These are phyloP conservation scores for Euplexia lucipara DNA, from an alignment of 2,888 invertebrate genomes.

Conservation along the genomic window DNA sequence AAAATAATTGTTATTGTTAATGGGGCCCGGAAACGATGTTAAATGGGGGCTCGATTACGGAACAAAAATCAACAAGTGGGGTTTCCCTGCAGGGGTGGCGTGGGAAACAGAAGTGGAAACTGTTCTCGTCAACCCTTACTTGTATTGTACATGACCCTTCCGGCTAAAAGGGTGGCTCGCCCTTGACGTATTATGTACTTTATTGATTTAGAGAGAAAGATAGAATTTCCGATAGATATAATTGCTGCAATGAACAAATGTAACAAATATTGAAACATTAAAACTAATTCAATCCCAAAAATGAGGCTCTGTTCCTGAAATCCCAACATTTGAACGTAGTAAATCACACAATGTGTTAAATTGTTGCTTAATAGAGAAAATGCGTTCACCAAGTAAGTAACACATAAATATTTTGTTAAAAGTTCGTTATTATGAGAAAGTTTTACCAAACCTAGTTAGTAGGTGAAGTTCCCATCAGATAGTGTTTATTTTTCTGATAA, in stretches of 20 bases:
- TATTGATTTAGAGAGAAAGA: constrained; percentile 58
- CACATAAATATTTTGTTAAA: constrained; percentile 47
- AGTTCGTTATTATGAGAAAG: constrained; percentile 49
- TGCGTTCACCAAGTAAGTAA: constrained; percentile 1
- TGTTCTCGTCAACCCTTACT: constrained; percentile 84
- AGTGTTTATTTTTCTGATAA: constrained; percentile 62
- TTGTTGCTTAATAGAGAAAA: background rate
- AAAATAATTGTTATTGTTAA: constrained; percentile 73
- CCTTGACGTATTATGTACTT: constrained; percentile 38
- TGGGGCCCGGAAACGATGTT: constrained; percentile 82
- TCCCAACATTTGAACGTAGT: background rate
- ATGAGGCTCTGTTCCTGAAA: background rate
- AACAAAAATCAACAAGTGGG: constrained; percentile 86
- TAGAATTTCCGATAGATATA: constrained; percentile 24
- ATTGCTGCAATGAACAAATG: background rate
- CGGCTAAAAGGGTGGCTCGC: constrained; percentile 68
- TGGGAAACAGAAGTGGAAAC: constrained; percentile 85
- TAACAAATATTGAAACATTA: background rate
- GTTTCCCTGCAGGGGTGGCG: constrained; percentile 84
- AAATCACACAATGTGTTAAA: constrained; percentile 15
- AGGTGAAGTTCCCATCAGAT: constrained; percentile 53
- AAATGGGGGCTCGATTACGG: constrained; percentile 79
- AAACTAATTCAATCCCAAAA: background rate
- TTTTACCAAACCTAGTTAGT: constrained; percentile 31
- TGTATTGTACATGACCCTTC: constrained; percentile 80